A percentile compares a stretch with the other conserved stretches of the same genome.
Evolutionary conservation across 64 coral and sea anemone species (phyloP).

Genomic region (Trachythela sp.): DNA sequence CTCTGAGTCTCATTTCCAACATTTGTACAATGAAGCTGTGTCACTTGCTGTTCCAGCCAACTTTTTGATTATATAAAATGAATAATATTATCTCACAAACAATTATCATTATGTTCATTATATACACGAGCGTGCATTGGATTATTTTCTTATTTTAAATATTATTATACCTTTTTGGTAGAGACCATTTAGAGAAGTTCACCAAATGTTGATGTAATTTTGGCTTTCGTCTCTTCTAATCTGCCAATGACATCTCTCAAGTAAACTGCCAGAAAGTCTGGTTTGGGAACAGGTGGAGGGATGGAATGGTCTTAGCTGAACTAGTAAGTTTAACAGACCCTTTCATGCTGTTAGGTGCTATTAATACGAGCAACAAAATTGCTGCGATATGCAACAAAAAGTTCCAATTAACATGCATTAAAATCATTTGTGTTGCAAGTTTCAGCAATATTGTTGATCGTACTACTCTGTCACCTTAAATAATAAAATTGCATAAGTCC

Average conservation of each 20-base stretch:
- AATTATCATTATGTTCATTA: neutral
- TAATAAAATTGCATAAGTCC: no score
- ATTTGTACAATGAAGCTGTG: neutral
- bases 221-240: slow-evolving; percentile 18
- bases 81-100: neutral
- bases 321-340: neutral
- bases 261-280: neutral
- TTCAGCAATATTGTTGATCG: no score
- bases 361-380: no score
- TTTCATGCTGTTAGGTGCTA: neutral
- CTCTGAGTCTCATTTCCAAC: slow-evolving; percentile 32
- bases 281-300: neutral
- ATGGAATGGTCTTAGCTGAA: neutral
- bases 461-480: no score
- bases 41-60: neutral
- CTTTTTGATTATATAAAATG: neutral
- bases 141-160: neutral
- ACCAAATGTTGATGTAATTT: slow-evolving; percentile 31
- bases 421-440: no score
- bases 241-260: neutral
- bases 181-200: slow-evolving; percentile 56
- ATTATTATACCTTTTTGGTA: slow-evolving; percentile 37
- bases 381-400: no score
- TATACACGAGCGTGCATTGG: neutral
- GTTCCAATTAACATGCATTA: no score